These are phyloP conservation scores for Drosophila paramelanica DNA, from an alignment of 2,888 invertebrate species.

Conservation along the genomic window DNA sequence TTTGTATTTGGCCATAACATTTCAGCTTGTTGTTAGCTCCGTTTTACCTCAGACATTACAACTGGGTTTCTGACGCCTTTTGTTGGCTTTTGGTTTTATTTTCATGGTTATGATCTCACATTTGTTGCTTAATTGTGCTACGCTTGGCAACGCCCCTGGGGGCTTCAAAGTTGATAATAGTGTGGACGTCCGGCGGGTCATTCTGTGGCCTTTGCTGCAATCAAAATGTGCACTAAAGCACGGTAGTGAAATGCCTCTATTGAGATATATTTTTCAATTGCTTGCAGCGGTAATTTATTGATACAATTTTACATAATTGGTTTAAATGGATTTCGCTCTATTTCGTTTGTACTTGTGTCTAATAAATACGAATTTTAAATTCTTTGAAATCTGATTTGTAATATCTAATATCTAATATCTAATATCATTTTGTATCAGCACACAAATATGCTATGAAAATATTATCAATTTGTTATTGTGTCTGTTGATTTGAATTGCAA, in stretches of 20 bases:
- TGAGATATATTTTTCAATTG: neutral
- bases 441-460: too few relatives aligned
- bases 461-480: too few relatives aligned
- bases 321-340: too few relatives aligned
- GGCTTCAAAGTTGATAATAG: slow-evolving; percentile 42
- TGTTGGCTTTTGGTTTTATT: slow-evolving; percentile 44
- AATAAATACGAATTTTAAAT: too few relatives aligned
- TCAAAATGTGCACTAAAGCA: slow-evolving; percentile 6
- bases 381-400: too few relatives aligned
- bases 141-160: neutral
- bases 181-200: slow-evolving; percentile 13
- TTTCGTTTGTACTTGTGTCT: too few relatives aligned
- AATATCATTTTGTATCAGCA: too few relatives aligned
- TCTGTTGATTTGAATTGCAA: too few relatives aligned
- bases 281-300: neutral
- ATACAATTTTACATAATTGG: neutral
- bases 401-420: too few relatives aligned
- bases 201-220: slow-evolving; percentile 8
- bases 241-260: neutral
- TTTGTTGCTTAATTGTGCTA: slow-evolving; percentile 58
- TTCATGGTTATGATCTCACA: slow-evolving; percentile 47
- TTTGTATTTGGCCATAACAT: slow-evolving; percentile 49
- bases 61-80: neutral
- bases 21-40: slow-evolving; percentile 36
- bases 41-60: slow-evolving; percentile 28